phyloP scores from a whole-genome alignment of 2,888 invertebrate species.

The Folsomia manolachei region DNA sequence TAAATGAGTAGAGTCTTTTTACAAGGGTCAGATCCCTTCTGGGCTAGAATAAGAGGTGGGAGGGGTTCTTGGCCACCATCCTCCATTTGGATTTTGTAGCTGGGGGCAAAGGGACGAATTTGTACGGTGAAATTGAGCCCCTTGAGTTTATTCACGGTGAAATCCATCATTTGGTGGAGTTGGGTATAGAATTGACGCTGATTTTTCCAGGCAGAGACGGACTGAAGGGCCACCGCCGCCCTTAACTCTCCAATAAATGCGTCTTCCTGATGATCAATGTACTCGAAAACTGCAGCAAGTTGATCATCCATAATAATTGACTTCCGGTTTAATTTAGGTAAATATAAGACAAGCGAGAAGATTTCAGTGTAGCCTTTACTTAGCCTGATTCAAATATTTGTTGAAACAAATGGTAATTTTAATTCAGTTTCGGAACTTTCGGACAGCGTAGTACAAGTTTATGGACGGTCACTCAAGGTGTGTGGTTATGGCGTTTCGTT shows the following conservation, averaged over 20 bases:
- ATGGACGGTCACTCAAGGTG: no score
- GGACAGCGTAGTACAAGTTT: no score
- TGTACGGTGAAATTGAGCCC: neutral
- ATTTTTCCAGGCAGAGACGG: slow-evolving; percentile 83
- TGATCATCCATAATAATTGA: no score
- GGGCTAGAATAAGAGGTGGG: slow-evolving; percentile 81
- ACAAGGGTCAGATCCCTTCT: slow-evolving; percentile 72
- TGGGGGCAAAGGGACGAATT: slow-evolving; percentile 74
- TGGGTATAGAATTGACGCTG: neutral
- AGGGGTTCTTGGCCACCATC: slow-evolving; percentile 67
- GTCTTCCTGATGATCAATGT: slow-evolving; percentile 73
- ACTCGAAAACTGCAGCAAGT: slow-evolving; percentile 46
- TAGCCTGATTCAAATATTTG: no score
- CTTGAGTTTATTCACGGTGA: neutral
- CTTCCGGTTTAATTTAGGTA: no score
- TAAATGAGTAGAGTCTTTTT: slow-evolving; percentile 94
- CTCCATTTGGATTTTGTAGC: slow-evolving; percentile 62
- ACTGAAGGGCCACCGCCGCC: slow-evolving; percentile 87
- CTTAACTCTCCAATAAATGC: slow-evolving; percentile 68
- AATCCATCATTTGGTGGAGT: neutral
- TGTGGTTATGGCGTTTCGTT: no score
- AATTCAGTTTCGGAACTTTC: no score
- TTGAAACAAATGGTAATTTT: no score
- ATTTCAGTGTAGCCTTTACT: no score
- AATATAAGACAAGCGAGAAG: no score